Percentiles rank a stretch among this genome's conserved stretches.
Evolutionary conservation across 2,113 vertebrate species (phyloP).

Genomic region (Deroptyus accipitrinus): DNA sequence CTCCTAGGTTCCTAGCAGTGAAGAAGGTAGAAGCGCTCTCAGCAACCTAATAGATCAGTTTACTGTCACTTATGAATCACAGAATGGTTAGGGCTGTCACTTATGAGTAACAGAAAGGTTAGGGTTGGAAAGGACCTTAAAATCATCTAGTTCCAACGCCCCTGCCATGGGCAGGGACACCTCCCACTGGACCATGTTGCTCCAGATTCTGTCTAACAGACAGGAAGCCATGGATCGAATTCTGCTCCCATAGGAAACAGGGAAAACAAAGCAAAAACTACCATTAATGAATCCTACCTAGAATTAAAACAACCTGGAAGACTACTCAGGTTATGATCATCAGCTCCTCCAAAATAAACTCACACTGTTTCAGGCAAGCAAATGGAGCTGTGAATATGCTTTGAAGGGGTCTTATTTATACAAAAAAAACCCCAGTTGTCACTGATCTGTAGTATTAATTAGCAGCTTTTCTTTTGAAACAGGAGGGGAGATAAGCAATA

Average conservation of each 20-base stretch:
- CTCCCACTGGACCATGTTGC: not conserved
- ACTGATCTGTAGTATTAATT: not conserved
- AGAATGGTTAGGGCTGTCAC: not conserved
- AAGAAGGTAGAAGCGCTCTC: not conserved
- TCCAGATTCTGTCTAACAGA: not conserved
- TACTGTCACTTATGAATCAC: not conserved
- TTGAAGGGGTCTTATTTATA: not conserved
- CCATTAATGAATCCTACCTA: not conserved
- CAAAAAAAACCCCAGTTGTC: not conserved
- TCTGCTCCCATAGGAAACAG: not conserved
- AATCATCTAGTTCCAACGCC: not conserved
- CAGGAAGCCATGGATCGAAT: not conserved
- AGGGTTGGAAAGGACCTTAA: not conserved
- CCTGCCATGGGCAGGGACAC: not conserved
- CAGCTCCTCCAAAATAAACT: not conserved
- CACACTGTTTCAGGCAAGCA: not conserved
- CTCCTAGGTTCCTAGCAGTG: not conserved
- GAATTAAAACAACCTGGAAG: not conserved
- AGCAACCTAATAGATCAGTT: not conserved
- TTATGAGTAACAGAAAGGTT: not conserved
- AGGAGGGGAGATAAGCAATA: not conserved
- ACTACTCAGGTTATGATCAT: not conserved
- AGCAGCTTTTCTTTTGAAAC: not conserved
- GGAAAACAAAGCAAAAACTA: not conserved
- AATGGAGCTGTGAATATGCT: not conserved